Base-by-base conservation (phyloP, 2,113 vertebrate species). In the Takifugu bimaculatus region DNA sequence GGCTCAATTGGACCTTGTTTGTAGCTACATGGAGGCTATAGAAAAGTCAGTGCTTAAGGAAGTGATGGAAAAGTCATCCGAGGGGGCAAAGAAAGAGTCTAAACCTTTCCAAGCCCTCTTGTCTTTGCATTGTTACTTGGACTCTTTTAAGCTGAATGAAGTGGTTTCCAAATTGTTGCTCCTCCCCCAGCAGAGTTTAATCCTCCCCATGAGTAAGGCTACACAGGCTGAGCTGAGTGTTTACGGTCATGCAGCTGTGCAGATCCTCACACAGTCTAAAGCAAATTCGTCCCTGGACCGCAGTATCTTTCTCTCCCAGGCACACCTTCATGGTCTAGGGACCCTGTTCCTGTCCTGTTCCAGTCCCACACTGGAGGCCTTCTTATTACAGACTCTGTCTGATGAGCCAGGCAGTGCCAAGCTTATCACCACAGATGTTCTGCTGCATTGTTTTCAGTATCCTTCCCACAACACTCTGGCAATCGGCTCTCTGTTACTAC, bases 121-220 rank as follows among this genome's bases (percentile, higher is more conserved):
- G 72, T 81, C 80, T 3, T 79, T 99, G n/a, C 90, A 94, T 4
- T 6, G 45, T 0, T 92, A 90, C 83, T 91, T 98, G 91, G 84
- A 89, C 49, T 56, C 81, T 0, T 2, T 76, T 27, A 74, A 74
- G 25, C 77, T 97, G 26, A 90, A 81, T 9, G 89, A 94, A 48
- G 75, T 96, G 55, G 83, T 88, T 6, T 89, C 92, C 49, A 80
- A 88, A 42, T 72, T 97, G 80, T 82, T 98, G 3, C 80, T 72
- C 2, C 92, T 97, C 29, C 93, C 94, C 5, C 85, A 90, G 53
- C 74, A 68, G 52, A 81, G 70, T 32, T 84, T 98, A 12, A 72
- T 92, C 49, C 50, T 50, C 28, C 57, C 63, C 5, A 62, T 39
- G 50, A 44, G 81, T 25, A 48, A 75, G 4, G 57, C 58, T 1